Conservation (phyloP, 2,888 invertebrate genomes). For the Prenolepis imparis region DNA sequence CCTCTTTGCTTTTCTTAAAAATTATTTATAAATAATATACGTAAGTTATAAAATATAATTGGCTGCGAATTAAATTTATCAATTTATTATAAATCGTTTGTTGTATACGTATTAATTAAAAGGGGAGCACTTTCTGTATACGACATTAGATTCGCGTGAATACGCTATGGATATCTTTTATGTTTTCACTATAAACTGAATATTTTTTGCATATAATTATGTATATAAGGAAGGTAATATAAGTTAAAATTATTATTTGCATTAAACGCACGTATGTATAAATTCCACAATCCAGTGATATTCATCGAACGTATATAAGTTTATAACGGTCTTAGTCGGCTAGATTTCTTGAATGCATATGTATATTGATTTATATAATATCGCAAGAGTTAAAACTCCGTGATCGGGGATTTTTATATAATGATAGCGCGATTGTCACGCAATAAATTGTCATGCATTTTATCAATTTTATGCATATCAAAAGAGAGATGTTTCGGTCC, state of each 20-base stretch:
- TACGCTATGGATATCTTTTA: background rate
- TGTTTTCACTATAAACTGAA: too few species aligned
- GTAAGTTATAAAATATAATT: background rate
- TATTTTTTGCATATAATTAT: background rate
- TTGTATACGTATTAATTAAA: background rate
- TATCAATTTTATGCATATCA: background rate
- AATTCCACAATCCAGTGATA: background rate
- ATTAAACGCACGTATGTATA: background rate
- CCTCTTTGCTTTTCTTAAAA: background rate
- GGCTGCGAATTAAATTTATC: background rate
- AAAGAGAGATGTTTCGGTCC: background rate
- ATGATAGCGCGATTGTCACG: too few species aligned
- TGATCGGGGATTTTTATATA: too few species aligned
- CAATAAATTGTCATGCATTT: too few species aligned
- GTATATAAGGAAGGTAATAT: background rate
- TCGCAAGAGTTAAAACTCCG: too few species aligned
- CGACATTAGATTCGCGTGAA: background rate
- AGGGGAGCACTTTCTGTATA: background rate
- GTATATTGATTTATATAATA: too few species aligned
- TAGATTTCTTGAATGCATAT: background rate
- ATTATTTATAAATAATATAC: background rate
- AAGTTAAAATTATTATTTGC: background rate
- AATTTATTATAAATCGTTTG: background rate
- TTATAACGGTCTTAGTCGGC: background rate
- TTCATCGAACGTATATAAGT: background rate